Evolutionary conservation across 1,140 invertebrate species (phyloP).

Genomic region (Lasioglossum baleicum): DNA sequence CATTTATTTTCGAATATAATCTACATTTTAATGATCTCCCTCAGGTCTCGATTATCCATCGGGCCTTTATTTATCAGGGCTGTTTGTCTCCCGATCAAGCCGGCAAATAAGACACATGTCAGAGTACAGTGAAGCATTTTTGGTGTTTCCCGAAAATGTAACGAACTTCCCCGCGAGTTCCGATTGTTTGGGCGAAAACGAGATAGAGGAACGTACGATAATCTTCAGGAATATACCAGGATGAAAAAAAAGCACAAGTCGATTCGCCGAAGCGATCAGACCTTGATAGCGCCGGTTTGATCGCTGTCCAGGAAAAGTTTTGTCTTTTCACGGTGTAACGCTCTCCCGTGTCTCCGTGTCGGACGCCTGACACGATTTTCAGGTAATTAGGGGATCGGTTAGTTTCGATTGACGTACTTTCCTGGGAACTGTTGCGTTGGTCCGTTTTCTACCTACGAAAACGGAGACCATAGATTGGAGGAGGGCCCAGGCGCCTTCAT

Average conservation of each 20-base stretch:
- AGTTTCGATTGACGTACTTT: not conserved
- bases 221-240: constrained; percentile 44
- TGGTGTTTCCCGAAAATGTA: too few species aligned
- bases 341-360: not conserved
- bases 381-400: not conserved
- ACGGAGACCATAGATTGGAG: not conserved
- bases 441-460: not conserved
- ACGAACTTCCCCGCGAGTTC: too few species aligned
- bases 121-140: too few species aligned
- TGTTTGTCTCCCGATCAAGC: too few species aligned
- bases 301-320: constrained; percentile 43
- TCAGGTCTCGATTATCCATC: too few species aligned
- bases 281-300: constrained; percentile 56
- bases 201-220: not conserved
- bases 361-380: not conserved
- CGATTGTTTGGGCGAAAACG: not conserved
- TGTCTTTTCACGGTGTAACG: not conserved
- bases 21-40: too few species aligned
- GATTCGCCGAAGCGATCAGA: constrained; percentile 58
- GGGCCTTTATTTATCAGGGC: too few species aligned
- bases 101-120: too few species aligned
- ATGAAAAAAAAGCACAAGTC: constrained; percentile 57
- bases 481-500: not conserved
- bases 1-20: too few species aligned
- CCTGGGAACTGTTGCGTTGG: not conserved